Evolutionary conservation across 2,888 invertebrate genomes (phyloP), one percentile per base, ranked within the genome.

Genomic region (Zele albiditarsus): DNA sequence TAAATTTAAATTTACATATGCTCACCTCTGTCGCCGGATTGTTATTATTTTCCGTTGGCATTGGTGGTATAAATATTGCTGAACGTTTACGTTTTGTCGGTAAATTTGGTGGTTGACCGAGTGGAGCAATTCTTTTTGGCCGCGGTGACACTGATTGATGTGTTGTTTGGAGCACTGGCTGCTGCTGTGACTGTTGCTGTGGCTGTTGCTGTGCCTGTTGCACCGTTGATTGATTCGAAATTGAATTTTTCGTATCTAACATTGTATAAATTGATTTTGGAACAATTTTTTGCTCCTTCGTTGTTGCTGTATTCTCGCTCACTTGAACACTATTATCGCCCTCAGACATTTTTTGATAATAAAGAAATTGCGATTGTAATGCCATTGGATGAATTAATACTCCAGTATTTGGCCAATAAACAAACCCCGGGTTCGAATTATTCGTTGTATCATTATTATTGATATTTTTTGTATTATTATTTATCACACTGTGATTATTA

Each of bases 1-100:
- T 97, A 87, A 97, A 97, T 87, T 97, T 97, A 86, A 97, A 97
- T 89, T 97, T 97, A 88, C 97, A 97, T 85, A 97, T 97, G 88
- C 95, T 95, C 58, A 96, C 97, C 89, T 96, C 95, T 0, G 95
- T 94, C 0, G 95, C 94, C 0, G 95, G 95, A 82, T 94, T 95
- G 3, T 93, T 92, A 82, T 93, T 94, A 77, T 90, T 92, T 83
- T 94, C 95, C 3, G 94, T 91, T 0, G 95, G 95, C 88, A 95
- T 93, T 0, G 96, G 95, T 0, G 96, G 96, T 80, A 96, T 95
- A 84, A 95, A 96, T 80, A 96, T 95, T 0, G 95, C 95, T 0
- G 95, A 95, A 0, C 96, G 92, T 84, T 96, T 95, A 69, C 95
- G 90, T 85, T 95, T 95, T 1, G 93, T 93, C 0, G 92, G 92